These are phyloP conservation scores for Antheraea yamamai DNA, from an alignment of 2,888 invertebrate species.

Conservation along the genomic window DNA sequence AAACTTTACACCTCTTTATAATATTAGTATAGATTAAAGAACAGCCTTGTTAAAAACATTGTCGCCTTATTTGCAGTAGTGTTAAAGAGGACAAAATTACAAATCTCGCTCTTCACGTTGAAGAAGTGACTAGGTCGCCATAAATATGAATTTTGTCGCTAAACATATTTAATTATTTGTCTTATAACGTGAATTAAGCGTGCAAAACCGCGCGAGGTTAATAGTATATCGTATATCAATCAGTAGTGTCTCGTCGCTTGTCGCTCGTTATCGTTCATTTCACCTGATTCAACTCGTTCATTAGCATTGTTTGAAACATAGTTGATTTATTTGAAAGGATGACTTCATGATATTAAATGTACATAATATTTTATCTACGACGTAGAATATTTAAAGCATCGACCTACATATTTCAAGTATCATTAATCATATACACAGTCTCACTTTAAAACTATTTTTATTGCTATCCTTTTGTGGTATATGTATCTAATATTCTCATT, in stretches of 20 bases:
- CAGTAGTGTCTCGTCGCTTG: not conserved
- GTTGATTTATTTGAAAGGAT: not conserved
- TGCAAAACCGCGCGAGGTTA: too few species aligned
- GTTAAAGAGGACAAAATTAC: too few species aligned
- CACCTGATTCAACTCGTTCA: not conserved
- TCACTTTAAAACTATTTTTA: not conserved
- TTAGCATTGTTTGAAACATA: not conserved
- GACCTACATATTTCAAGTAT: conserved; percentile 5
- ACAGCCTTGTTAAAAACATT: too few species aligned
- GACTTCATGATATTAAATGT: conserved; percentile 2
- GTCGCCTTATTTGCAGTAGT: too few species aligned
- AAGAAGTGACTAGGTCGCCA: too few species aligned
- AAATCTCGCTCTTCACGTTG: too few species aligned
- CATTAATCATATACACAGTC: not conserved
- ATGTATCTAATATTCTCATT: too few species aligned
- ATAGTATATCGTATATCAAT: not conserved
- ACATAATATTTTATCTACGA: conserved; percentile 1
- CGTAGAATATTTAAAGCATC: not conserved
- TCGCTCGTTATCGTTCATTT: not conserved
- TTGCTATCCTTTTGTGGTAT: not conserved
- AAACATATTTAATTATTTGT: too few species aligned
- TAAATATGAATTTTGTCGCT: too few species aligned
- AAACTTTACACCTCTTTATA: too few species aligned
- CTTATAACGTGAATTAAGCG: too few species aligned
- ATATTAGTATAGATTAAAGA: too few species aligned